A percentile compares a stretch with the other conserved stretches of the same genome.
Evolutionary conservation across 1,140 invertebrate species (phyloP).

Genomic region (Metopolophium dirhodum): DNA sequence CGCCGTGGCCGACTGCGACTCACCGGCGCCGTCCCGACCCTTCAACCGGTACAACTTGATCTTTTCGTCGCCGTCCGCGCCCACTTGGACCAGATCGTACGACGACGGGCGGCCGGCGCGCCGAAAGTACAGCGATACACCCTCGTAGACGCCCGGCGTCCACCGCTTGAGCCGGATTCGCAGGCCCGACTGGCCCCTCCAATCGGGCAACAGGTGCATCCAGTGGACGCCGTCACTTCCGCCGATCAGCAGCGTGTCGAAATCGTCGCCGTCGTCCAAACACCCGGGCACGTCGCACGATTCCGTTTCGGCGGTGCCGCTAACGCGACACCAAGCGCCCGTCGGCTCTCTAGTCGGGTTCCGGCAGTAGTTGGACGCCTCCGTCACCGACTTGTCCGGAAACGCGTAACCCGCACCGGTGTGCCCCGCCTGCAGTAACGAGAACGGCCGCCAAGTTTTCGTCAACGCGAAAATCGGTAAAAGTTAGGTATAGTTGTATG

Average conservation of each 20-base stretch:
- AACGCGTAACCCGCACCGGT: not conserved
- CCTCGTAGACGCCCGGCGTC: not conserved
- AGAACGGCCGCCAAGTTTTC: not conserved
- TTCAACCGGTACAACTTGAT: not conserved
- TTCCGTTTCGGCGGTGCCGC: not conserved
- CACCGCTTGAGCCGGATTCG: not conserved
- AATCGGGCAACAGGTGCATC: constrained; percentile 41
- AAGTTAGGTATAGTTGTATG: too few relatives aligned
- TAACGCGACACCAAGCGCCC: constrained; percentile 26
- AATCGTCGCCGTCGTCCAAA: not conserved
- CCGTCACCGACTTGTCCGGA: not conserved
- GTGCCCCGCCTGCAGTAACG: not conserved
- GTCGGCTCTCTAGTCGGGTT: constrained; percentile 33
- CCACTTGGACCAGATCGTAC: constrained; percentile 9
- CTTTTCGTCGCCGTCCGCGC: constrained; percentile 13
- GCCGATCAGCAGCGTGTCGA: not conserved
- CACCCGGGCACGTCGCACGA: constrained; percentile 35
- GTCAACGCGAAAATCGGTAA: not conserved
- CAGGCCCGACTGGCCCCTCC: constrained; percentile 7
- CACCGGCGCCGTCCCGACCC: not conserved
- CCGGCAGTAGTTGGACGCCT: constrained; percentile 31
- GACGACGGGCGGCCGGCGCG: not conserved
- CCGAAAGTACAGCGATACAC: not conserved
- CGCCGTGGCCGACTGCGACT: not conserved
- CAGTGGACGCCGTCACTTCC: not conserved